These are phyloP conservation scores for Scelioninae gen. 1 DNA, from an alignment of 2,888 invertebrate genomes.

Conservation along the genomic window DNA sequence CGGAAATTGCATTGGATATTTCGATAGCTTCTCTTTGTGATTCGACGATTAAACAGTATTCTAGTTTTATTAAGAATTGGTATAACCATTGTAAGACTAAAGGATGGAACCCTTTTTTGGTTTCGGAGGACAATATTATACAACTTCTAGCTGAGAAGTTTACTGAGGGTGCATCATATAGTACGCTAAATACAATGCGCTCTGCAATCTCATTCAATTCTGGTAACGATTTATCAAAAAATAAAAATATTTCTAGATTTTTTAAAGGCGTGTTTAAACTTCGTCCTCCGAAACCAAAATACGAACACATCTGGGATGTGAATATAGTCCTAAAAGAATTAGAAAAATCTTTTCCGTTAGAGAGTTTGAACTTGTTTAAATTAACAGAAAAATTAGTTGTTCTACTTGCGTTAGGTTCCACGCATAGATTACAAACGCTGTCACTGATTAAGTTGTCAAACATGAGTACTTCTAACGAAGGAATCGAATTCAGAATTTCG, in stretches of 20 bases:
- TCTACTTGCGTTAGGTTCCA: no score
- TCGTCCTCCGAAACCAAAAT: slow-evolving; percentile 34
- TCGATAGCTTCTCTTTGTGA: slow-evolving; percentile 66
- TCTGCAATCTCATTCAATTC: slow-evolving; percentile 4
- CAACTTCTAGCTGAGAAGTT: neutral
- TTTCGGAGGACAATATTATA: neutral
- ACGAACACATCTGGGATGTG: slow-evolving; percentile 58
- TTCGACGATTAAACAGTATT: slow-evolving; percentile 70
- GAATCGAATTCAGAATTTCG: slow-evolving; percentile 13
- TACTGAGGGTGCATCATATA: neutral
- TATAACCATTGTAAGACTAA: slow-evolving; percentile 30
- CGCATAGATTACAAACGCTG: slow-evolving; percentile 55
- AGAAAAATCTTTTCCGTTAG: slow-evolving; percentile 6
- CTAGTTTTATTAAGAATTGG: slow-evolving; percentile 7
- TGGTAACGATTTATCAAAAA: slow-evolving; percentile 33
- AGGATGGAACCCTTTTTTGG: slow-evolving; percentile 14
- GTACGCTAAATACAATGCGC: neutral
- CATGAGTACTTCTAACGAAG: slow-evolving; percentile 7
- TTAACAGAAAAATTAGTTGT: slow-evolving; percentile 1
- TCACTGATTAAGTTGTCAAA: slow-evolving; percentile 40
- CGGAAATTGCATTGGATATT: slow-evolving; percentile 53
- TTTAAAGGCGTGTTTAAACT: slow-evolving; percentile 57
- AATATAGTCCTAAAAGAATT: slow-evolving; percentile 34
- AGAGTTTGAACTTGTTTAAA: neutral
- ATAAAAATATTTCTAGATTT: slow-evolving; percentile 30